Conservation (phyloP, 1,140 invertebrate species). For the Battus philenor region DNA sequence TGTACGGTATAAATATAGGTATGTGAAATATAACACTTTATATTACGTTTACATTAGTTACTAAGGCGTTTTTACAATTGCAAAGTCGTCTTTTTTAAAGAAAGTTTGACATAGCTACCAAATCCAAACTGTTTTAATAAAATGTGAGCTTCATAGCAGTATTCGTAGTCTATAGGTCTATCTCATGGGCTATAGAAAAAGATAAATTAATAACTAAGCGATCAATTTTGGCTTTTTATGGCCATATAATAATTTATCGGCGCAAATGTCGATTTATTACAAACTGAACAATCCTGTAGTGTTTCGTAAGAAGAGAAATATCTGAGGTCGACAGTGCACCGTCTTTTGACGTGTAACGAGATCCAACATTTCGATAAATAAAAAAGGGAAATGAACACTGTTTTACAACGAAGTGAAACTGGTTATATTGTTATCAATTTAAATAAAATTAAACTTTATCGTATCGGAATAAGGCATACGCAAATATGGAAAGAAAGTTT, state of each 20-base stretch:
- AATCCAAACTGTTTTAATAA: too few relatives aligned
- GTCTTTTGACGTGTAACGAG: slow-evolving; percentile 4
- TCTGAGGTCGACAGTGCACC: slow-evolving; percentile 2
- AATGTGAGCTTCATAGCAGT: too few relatives aligned
- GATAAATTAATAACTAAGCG: slow-evolving; percentile 40
- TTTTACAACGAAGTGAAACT: slow-evolving; percentile 1
- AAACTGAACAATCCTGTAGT: slow-evolving; percentile 27
- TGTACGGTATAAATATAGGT: too few relatives aligned
- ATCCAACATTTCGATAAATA: slow-evolving; percentile 12
- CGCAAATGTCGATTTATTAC: slow-evolving; percentile 46
- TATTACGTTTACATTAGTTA: too few relatives aligned
- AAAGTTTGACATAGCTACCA: too few relatives aligned
- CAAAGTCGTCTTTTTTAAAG: too few relatives aligned
- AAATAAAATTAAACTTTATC: slow-evolving; percentile 2
- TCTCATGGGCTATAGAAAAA: too few relatives aligned
- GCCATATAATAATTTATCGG: slow-evolving; percentile 37
- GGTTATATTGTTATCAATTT: neutral
- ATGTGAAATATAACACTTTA: too few relatives aligned
- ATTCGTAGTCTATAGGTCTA: too few relatives aligned
- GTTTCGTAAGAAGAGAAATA: slow-evolving; percentile 27
- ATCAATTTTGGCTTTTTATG: slow-evolving; percentile 31
- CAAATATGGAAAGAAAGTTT: neutral
- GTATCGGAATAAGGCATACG: neutral
- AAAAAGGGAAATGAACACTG: slow-evolving; percentile 4
- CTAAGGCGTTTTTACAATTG: too few relatives aligned